Percentiles rank a stretch among this genome's conserved stretches.
phyloP scores from a whole-genome alignment of 1,140 invertebrate species.

The Drosophila sproati region DNA sequence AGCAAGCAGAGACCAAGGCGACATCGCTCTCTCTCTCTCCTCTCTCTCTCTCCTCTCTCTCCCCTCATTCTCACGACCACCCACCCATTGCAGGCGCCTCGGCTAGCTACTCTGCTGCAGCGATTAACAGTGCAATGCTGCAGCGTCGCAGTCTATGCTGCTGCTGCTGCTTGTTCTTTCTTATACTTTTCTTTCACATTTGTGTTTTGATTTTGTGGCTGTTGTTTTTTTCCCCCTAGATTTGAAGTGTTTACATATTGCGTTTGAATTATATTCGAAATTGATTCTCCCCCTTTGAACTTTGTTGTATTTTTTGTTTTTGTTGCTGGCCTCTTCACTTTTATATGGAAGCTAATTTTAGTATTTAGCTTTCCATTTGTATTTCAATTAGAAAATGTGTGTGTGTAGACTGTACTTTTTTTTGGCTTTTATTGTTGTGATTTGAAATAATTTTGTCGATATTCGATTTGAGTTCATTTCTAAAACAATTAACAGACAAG shows the following conservation, averaged over 20 bases:
- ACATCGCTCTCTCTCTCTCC: conserved; percentile 3
- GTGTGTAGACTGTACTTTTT: conserved; percentile 58
- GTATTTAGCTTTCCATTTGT: conserved; percentile 75
- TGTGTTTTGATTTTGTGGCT: conserved; percentile 43
- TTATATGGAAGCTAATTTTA: conserved; percentile 79
- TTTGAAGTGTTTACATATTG: conserved; percentile 81
- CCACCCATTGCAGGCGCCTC: conserved; percentile 19
- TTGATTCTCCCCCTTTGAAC: conserved; percentile 57
- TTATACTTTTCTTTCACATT: conserved; percentile 30
- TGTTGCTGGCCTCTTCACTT: conserved; percentile 55
- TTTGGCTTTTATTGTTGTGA: conserved; percentile 31
- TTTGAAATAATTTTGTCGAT: conserved; percentile 48
- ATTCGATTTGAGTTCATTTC: neutral
- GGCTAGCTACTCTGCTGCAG: conserved; percentile 23
- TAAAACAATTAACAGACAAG: neutral
- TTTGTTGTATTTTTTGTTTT: conserved; percentile 52
- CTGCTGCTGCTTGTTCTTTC: conserved; percentile 25
- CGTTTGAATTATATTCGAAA: conserved; percentile 75
- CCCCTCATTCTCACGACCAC: neutral
- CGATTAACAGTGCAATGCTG: conserved; percentile 24
- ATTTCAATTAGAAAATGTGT: conserved; percentile 69
- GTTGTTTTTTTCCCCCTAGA: conserved; percentile 35
- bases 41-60: neutral
- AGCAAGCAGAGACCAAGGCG: conserved; percentile 17
- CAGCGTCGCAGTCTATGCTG: neutral